Evolutionary conservation across 2,888 invertebrate species (phyloP).

Genomic region (Callimorpha dominula): DNA sequence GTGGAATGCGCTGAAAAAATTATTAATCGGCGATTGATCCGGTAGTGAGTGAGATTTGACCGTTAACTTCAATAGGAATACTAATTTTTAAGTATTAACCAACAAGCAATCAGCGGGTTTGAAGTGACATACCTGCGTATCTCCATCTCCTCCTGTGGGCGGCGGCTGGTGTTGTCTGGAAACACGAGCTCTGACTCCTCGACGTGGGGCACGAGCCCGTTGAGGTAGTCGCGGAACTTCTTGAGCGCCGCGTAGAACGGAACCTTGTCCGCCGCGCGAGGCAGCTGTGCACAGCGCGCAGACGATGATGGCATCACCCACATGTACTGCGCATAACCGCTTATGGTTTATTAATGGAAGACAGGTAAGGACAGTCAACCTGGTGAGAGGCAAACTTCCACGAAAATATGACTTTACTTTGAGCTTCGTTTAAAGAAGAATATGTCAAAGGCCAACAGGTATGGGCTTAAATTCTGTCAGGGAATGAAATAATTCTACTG

Average conservation of each 20-base stretch:
- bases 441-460: too few relatives aligned
- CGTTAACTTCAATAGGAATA: not conserved
- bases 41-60: not conserved
- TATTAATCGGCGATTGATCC: not conserved
- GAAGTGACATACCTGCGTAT: conserved; percentile 73
- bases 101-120: not conserved
- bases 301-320: conserved; percentile 99
- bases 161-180: conserved; percentile 84
- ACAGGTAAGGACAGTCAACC: too few relatives aligned
- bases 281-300: conserved; percentile 98
- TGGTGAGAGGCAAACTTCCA: too few relatives aligned
- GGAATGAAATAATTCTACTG: too few relatives aligned
- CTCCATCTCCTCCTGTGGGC: conserved; percentile 86
- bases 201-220: conserved; percentile 93
- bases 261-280: conserved; percentile 99
- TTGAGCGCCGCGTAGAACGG: conserved; percentile 98
- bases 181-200: conserved; percentile 96
- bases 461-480: too few relatives aligned
- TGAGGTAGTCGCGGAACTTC: conserved; percentile 97
- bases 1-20: not conserved
- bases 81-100: too few relatives aligned
- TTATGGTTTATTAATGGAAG: not conserved
- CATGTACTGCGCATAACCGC: conserved; percentile 91
- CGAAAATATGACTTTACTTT: too few relatives aligned
- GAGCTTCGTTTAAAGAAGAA: too few relatives aligned